Base-by-base conservation (phyloP, 2,113 vertebrate species). In the Gymnocephalus cernua region DNA sequence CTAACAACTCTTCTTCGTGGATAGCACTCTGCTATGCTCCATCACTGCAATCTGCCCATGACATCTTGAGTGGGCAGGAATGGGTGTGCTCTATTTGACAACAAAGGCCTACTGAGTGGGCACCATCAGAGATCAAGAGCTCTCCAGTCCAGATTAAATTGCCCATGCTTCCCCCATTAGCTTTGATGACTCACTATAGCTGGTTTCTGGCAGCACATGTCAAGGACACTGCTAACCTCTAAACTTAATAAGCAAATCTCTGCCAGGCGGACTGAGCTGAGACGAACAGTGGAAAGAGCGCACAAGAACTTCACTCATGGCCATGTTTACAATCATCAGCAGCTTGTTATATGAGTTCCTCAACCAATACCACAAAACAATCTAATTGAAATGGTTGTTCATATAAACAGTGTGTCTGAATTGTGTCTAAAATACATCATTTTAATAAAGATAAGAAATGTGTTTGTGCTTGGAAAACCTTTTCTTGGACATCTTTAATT, bases 91-190 rank as follows among this genome's bases (percentile, higher is more conserved):
- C 89, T 79, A 90, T 93, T 92, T 90, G 89, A 90, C 91, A 93
- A 90, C 91, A 93, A 93, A 94, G 84, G 80, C 87, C 83, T 66
- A 74, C 32, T 86, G 91, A 94, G 88, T 88, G 89, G 88, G 90
- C 78, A 91, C 84, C 89, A 92, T 91, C 83, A 77, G 78, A 89
- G 92, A 92, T 93, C 88, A 92, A 94, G 91, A 74, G 84, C 91
- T 92, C 86, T 93, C 84, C 90, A 92, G 84, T 88, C 87, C 89
- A 92, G 91, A 94, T 90, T 92, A 91, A 94, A 95, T 92, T 93
- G 92, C 85, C 88, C 92, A 91, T 93, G 90, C 83, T 87, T 90
- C 79, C 86, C 84, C 85, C 79, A 93, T 92, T 92, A 91, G 85
- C 88, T 90, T 85, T 91, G 87, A 94, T 91, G 93, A 94, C 81